phyloP scores from a whole-genome alignment of 2,888 invertebrate genomes.

The Nymphalis polychloros region DNA sequence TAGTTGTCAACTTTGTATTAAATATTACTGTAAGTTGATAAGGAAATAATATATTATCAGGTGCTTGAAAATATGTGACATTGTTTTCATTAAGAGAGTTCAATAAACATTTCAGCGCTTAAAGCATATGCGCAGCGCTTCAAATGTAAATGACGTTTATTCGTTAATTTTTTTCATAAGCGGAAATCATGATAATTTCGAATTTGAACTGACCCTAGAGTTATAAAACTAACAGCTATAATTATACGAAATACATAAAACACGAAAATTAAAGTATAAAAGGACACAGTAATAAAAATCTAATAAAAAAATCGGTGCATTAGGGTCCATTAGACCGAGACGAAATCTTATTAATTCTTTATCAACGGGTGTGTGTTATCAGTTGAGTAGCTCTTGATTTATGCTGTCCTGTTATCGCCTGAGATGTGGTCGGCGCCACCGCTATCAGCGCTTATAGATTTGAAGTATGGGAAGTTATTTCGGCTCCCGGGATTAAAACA shows the following conservation, averaged over 20 bases:
- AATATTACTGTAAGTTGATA: too few relatives aligned
- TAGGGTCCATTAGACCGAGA: conserved; percentile 48
- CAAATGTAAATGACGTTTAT: too few relatives aligned
- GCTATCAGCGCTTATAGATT: conserved; percentile 44
- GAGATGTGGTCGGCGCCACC: conserved; percentile 52
- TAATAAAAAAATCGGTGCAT: conserved; percentile 41
- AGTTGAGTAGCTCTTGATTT: conserved; percentile 53
- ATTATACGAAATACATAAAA: neutral
- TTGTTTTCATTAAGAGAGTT: too few relatives aligned
- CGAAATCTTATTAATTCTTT: conserved; percentile 49
- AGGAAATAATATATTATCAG: too few relatives aligned
- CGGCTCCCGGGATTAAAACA: conserved; percentile 32
- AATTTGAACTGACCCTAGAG: neutral
- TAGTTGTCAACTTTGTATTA: too few relatives aligned
- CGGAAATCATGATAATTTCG: too few relatives aligned
- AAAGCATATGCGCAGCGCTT: too few relatives aligned
- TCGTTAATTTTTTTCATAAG: too few relatives aligned
- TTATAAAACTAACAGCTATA: neutral
- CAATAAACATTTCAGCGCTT: too few relatives aligned
- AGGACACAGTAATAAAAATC: conserved; percentile 35
- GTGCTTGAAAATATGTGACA: too few relatives aligned
- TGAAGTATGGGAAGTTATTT: conserved; percentile 35
- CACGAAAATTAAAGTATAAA: conserved; percentile 19
- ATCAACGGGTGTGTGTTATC: conserved; percentile 46
- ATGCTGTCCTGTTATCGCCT: conserved; percentile 49